Base-by-base conservation (phyloP, 2,888 invertebrate genomes). In the Megamerina dolium region DNA sequence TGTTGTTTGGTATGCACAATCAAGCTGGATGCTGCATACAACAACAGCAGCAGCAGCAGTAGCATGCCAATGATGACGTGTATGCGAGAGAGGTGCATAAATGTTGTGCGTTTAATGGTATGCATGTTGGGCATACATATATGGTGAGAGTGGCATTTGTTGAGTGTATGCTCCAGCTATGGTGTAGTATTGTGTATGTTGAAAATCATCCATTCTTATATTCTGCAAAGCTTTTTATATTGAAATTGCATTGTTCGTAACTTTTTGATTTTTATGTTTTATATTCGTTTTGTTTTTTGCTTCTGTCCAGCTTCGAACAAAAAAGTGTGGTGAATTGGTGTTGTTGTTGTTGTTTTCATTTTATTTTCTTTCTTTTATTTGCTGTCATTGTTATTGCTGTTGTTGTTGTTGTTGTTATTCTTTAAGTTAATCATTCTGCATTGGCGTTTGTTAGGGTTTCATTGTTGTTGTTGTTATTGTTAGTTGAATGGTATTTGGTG, bases 141-240 rank as follows among this genome's bases (percentile, higher is more conserved):
- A n/a, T n/a, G n/a, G n/a, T n/a, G n/a, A n/a, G n/a, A n/a, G n/a
- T n/a, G n/a, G n/a, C n/a, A n/a, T n/a, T n/a, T n/a, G n/a, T n/a
- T n/a, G n/a, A n/a, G n/a, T n/a, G n/a, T n/a, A n/a, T n/a, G n/a
- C n/a, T n/a, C n/a, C n/a, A n/a, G n/a, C n/a, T n/a, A n/a, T n/a
- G n/a, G n/a, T n/a, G n/a, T n/a, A n/a, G n/a, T n/a, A n/a, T n/a
- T n/a, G 43, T 45, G 48, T 48, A 43, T 44, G 48, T 51, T 48
- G 47, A 51, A 51, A 49, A 49, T 48, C 51, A 46, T 46, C 49
- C 49, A 51, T 50, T 50, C 50, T 50, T 50, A 48, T 27, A 10
- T 26, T 9, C 26, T 9, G 26, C 26, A 10, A 12, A 9, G 9
- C 26, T n/a, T n/a, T n/a, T n/a, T n/a, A n/a, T n/a, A n/a, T n/a